A percentile compares a stretch with the other conserved stretches of the same genome.
phyloP scores from a whole-genome alignment of 2,797 vertebrate genomes.

The Coregonus ussuriensis region DNA sequence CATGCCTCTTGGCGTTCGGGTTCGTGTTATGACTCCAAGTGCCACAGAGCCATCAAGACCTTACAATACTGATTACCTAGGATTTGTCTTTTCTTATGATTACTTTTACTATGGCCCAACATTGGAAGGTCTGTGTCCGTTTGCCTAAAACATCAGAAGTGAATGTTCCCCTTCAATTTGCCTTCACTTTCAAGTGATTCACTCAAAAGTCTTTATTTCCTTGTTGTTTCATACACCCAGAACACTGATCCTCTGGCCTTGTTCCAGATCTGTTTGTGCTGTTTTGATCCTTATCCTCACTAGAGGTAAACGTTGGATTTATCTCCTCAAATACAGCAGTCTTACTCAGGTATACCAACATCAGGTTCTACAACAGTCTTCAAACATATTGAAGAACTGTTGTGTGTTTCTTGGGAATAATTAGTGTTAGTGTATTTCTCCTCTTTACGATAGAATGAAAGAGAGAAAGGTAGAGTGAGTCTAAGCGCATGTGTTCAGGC shows the following conservation, averaged over 20 bases:
- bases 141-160: background rate
- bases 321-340: conserved; percentile 37
- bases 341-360: conserved; percentile 24
- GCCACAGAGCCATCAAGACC: conserved; percentile 25
- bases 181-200: background rate
- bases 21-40: background rate
- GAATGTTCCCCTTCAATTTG: background rate
- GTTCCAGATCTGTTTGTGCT: too few relatives aligned
- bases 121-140: background rate
- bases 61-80: background rate
- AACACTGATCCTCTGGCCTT: too few relatives aligned
- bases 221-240: too few relatives aligned
- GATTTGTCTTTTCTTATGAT: background rate
- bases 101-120: background rate
- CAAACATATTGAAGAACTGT: background rate
- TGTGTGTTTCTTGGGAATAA: background rate
- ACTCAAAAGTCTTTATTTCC: background rate
- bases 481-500: conserved; percentile 40
- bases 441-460: conserved; percentile 38
- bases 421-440: conserved; percentile 2
- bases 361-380: conserved; percentile 22
- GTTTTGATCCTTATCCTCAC: background rate
- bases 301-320: conserved; percentile 32
- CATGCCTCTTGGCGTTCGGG: conserved; percentile 33
- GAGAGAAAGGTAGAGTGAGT: conserved; percentile 29